Percentiles rank a stretch among this genome's conserved stretches.
These are phyloP conservation scores for Torymus auratus DNA, from an alignment of 2,888 invertebrate species.

Conservation along the genomic window DNA sequence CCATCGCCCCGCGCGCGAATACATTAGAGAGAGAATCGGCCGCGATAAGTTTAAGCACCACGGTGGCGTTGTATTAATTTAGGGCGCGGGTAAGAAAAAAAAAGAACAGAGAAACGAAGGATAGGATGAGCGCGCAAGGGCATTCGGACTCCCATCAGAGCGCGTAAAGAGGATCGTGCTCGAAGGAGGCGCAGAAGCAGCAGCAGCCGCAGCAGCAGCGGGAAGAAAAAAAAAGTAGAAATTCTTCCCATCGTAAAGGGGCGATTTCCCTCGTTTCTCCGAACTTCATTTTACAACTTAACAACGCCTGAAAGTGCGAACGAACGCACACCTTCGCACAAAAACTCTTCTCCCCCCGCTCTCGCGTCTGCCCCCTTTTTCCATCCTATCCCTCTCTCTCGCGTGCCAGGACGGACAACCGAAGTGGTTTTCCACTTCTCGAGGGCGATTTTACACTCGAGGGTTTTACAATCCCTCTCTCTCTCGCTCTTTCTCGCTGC, in stretches of 20 bases:
- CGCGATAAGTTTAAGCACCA: background rate
- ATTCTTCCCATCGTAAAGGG: conserved; percentile 49
- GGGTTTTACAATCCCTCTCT: conserved; percentile 19
- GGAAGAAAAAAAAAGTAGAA: conserved; percentile 29
- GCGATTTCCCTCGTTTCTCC: conserved; percentile 54
- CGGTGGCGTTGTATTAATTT: conserved; percentile 21
- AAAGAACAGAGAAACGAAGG: background rate
- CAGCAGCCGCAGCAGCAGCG: background rate
- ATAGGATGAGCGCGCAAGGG: background rate
- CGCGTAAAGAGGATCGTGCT: conserved; percentile 25
- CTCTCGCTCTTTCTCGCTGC: background rate
- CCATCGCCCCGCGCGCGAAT: conserved; percentile 61
- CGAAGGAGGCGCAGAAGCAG: background rate
- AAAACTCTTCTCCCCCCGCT: conserved; percentile 33
- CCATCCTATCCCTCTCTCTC: conserved; percentile 14
- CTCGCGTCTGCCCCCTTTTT: conserved; percentile 22
- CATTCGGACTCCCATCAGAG: conserved; percentile 26
- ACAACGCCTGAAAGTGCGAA: conserved; percentile 60
- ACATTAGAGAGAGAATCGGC: background rate
- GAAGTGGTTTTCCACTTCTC: conserved; percentile 25
- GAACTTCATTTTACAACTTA: conserved; percentile 66
- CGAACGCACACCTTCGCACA: conserved; percentile 13
- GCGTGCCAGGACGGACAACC: too few species aligned
- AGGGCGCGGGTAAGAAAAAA: conserved; percentile 6
- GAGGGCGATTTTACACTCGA: conserved; percentile 57